Base-by-base conservation (phyloP, 2,113 vertebrate species). In the Aegithalos caudatus region DNA sequence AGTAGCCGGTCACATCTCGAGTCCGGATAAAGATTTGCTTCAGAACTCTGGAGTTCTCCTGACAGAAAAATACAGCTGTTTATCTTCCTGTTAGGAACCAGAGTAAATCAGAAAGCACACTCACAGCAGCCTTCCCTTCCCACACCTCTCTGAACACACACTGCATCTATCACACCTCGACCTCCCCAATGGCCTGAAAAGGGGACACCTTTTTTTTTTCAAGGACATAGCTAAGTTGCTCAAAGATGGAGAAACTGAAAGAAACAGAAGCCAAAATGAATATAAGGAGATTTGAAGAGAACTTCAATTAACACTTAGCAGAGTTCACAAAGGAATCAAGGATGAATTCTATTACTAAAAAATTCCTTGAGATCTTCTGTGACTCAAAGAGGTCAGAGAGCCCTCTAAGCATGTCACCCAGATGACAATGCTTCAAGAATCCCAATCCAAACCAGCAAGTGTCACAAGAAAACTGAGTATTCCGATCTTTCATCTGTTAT, bases 401-500 rank as follows among this genome's bases (percentile, higher is more conserved):
- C 28, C 47, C 44, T 64, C 74, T 47, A 61, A 90, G 31, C 17
- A 23, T 31, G 70, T 70, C 70, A 79, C 20, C 10, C 58, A 66
- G 38, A 80, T 40, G 51, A 58, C 47, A 93, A 4, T 12, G 11
- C 64, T 70, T 92, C 62, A 90, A 61, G n/a, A 90, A 88, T 57
- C 74, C n/a, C 4, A 65, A 84, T 50, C 6, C 35, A 73, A 86
- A 66, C 13, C 56, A 96, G 89, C 54, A 83, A 91, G 93, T 77
- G 71, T 94, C 91, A 89, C 89, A 97, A 91, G 84, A 95, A 95
- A 97, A 92, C 82, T 77, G 93, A 93, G 57, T 69, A 88, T 71
- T 94, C 84, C 95, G 72, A 94, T 96, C 71, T 97, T 96, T 96
- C 91, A 95, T 92, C 94, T 97, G 81, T 96, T 96, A 94, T 96